Percentiles rank a stretch among this genome's conserved stretches.
phyloP scores from a whole-genome alignment of 2,888 invertebrate species.

The Epiblema foenella region DNA sequence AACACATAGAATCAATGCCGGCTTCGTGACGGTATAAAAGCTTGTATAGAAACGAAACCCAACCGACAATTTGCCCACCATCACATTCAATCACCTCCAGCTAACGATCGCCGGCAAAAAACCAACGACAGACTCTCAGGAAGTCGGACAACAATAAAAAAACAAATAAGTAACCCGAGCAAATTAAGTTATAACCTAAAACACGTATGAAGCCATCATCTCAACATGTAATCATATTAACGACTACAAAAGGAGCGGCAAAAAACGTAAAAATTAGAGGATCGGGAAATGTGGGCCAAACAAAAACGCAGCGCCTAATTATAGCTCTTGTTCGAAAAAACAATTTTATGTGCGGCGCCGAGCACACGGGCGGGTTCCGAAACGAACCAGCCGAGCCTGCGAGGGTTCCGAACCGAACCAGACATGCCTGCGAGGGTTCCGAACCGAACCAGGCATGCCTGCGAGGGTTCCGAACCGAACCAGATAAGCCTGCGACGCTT shows the following conservation, averaged over 20 bases:
- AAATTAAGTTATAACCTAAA: slow-evolving; percentile 85
- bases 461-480: slow-evolving; percentile 49
- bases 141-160: slow-evolving; percentile 82
- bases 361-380: slow-evolving; percentile 70
- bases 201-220: slow-evolving; percentile 85
- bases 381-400: not conserved
- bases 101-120: slow-evolving; percentile 81
- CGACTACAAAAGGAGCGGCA: slow-evolving; percentile 84
- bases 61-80: slow-evolving; percentile 74
- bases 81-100: slow-evolving; percentile 82
- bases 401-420: slow-evolving; percentile 49
- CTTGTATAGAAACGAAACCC: slow-evolving; percentile 47
- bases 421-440: slow-evolving; percentile 50
- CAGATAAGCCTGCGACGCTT: not conserved
- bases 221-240: slow-evolving; percentile 85
- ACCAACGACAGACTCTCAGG: slow-evolving; percentile 81
- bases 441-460: not conserved
- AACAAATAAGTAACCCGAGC: slow-evolving; percentile 81
- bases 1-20: slow-evolving; percentile 62
- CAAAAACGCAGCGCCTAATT: slow-evolving; percentile 85
- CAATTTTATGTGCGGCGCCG: slow-evolving; percentile 78
- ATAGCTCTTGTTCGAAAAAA: slow-evolving; percentile 83
- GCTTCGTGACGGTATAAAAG: slow-evolving; percentile 64
- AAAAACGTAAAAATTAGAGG: slow-evolving; percentile 84
- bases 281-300: slow-evolving; percentile 85